Conservation (phyloP, 92 coral and sea anemone species). For the Heliopora coerulea region DNA sequence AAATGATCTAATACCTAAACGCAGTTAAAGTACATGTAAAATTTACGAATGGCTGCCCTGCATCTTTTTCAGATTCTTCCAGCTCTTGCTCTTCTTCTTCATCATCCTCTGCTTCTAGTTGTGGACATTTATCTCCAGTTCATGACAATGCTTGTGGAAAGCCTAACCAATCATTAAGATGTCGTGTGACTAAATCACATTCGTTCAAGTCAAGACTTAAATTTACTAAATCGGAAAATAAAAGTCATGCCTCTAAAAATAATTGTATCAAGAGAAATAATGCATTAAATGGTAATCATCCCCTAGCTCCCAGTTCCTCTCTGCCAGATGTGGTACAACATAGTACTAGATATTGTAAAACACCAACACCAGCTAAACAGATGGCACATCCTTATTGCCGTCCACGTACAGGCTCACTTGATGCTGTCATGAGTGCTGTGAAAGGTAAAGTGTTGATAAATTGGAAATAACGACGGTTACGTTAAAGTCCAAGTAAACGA, state of each 20-base stretch:
- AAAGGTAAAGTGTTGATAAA: conserved; percentile 31
- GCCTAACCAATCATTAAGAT: background rate
- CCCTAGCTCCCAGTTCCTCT: conserved; percentile 30
- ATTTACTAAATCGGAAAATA: conserved; percentile 29
- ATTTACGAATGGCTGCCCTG: background rate
- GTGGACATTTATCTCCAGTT: conserved; percentile 39
- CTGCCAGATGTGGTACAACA: conserved; percentile 33
- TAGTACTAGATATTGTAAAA: conserved; percentile 30
- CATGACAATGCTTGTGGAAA: conserved; percentile 20
- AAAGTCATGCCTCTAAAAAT: conserved; percentile 3
- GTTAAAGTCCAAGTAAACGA: too few species aligned
- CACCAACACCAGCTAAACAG: conserved; percentile 40
- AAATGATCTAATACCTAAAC: too few species aligned
- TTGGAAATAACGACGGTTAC: background rate
- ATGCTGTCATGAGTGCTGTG: conserved; percentile 35
- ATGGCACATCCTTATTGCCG: conserved; percentile 34
- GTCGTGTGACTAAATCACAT: conserved; percentile 35
- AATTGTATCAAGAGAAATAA: conserved; percentile 12
- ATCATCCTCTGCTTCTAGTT: conserved; percentile 32
- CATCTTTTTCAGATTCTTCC: conserved; percentile 22
- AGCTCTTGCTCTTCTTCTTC: conserved; percentile 19
- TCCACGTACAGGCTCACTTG: conserved; percentile 44
- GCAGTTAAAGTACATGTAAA: background rate
- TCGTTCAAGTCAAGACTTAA: conserved; percentile 45
- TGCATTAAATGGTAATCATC: conserved; percentile 38